Evolutionary conservation across 2,797 vertebrate genomes (phyloP), one percentile per base, ranked within the genome.

Genomic region (Crocidura indochinensis): DNA sequence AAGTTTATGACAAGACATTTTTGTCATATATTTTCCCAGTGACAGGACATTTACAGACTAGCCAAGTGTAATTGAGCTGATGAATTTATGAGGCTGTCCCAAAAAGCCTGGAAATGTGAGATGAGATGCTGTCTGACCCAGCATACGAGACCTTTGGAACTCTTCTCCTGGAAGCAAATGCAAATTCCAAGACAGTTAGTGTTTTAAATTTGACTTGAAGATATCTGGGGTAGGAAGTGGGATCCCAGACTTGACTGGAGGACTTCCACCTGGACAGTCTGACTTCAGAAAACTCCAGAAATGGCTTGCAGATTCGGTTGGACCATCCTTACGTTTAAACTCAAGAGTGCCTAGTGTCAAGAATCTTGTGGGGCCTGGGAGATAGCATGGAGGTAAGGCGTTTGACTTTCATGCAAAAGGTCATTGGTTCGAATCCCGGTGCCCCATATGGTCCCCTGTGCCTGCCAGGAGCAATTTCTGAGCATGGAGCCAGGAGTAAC

Each of bases 161-260:
- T 62, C 46, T 62, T 85, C 19, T 91, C 5, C 47, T 20, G 14
- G 81, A 92, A 67, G 56, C 56, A 87, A 49, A 90, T 87, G 31
- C 17, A 64, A 79, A 82, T 89, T 82, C 47, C 75, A 64, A 62
- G 78, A 91, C 62, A n/a, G 47, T 68, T 26, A 68, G 47, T 64
- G 56, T 20, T 68, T 83, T 93, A 17, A 38, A 51, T 68, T 73
- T 79, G 71, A 51, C 31, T 64, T 65, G 49, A 24, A 22, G 83
- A 26, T 56, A 26, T 53, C 19, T 76, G 22, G n/a, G 0, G 26
- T 90, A 72, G 20, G 15, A 68, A 6, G 49, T 24, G 24, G 49
- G 2, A 69, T 87, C 17, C 56, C 26, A 51, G 71, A 47, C 24
- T 1, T 56, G 1, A 20, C 26, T 64, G 29, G 15, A 74, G 46